Evolutionary conservation across 2,113 vertebrate species (phyloP).

Genomic region (Lycaon pictus): DNA sequence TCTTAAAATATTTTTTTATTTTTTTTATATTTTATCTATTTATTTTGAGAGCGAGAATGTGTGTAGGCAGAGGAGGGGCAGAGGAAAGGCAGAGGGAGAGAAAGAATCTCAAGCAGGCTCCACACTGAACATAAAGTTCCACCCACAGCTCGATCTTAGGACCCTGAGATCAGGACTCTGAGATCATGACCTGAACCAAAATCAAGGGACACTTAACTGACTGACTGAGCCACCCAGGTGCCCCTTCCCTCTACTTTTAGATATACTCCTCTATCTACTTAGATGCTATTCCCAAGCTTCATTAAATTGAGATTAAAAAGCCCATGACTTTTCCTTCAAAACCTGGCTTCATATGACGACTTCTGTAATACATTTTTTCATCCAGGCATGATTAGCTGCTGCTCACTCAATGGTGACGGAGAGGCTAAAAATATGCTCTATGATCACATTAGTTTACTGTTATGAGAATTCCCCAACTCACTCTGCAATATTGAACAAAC

Average conservation of each 20-base stretch:
- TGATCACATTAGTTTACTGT: neutral
- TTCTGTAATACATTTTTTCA: neutral
- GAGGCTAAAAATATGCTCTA: neutral
- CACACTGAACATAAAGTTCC: neutral
- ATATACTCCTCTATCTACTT: neutral
- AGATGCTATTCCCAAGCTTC: neutral
- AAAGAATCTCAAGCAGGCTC: neutral
- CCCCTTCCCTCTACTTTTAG: neutral
- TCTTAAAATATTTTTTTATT: neutral
- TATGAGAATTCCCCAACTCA: neutral
- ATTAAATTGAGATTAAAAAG: neutral
- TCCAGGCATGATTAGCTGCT: fast-evolving
- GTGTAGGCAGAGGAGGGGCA: neutral
- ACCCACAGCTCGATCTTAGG: neutral
- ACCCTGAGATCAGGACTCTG: neutral
- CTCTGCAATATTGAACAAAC: neutral
- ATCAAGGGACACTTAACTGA: neutral
- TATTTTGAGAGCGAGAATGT: neutral
- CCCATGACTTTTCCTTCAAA: neutral
- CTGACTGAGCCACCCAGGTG: neutral
- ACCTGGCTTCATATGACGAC: neutral
- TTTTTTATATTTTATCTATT: neutral
- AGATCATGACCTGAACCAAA: neutral
- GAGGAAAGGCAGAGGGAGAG: neutral
- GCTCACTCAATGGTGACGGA: neutral